Conservation (phyloP, 2,113 vertebrate species). For the Callionymus lyra region DNA sequence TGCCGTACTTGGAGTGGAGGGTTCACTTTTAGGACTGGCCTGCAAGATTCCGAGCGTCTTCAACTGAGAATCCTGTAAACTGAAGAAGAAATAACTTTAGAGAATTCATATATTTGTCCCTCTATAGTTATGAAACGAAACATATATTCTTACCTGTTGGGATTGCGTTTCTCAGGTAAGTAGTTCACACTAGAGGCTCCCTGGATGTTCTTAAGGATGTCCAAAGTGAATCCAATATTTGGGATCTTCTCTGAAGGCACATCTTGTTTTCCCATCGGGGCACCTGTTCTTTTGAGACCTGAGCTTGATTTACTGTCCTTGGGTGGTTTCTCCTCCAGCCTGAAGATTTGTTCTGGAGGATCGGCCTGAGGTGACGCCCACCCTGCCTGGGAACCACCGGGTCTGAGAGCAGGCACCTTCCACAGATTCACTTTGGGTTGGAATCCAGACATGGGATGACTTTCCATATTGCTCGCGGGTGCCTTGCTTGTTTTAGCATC, state of each 20-base stretch:
- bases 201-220: slow-evolving; percentile 61
- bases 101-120: not conserved
- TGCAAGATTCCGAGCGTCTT: slow-evolving; percentile 55
- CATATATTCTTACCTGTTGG: slow-evolving; percentile 58
- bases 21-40: slow-evolving; percentile 28
- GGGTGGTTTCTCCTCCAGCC: slow-evolving; percentile 55
- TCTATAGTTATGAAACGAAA: too few relatives aligned
- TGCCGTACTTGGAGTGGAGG: slow-evolving; percentile 16
- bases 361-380: slow-evolving; percentile 57
- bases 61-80: slow-evolving; percentile 43
- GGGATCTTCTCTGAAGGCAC: slow-evolving; percentile 66
- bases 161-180: slow-evolving; percentile 47
- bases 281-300: slow-evolving; percentile 54
- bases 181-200: slow-evolving; percentile 35
- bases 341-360: slow-evolving; percentile 39
- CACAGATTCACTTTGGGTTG: slow-evolving; percentile 68
- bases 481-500: slow-evolving; percentile 61
- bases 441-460: slow-evolving; percentile 46
- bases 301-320: slow-evolving; percentile 52
- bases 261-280: slow-evolving; percentile 49
- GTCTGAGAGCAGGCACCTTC: slow-evolving; percentile 73
- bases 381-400: slow-evolving; percentile 49
- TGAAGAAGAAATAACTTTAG: slow-evolving; percentile 9
- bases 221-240: slow-evolving; percentile 48
- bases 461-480: slow-evolving; percentile 32